Evolutionary conservation across 1,140 invertebrate species (phyloP).

Genomic region (Drosophila insularis): DNA sequence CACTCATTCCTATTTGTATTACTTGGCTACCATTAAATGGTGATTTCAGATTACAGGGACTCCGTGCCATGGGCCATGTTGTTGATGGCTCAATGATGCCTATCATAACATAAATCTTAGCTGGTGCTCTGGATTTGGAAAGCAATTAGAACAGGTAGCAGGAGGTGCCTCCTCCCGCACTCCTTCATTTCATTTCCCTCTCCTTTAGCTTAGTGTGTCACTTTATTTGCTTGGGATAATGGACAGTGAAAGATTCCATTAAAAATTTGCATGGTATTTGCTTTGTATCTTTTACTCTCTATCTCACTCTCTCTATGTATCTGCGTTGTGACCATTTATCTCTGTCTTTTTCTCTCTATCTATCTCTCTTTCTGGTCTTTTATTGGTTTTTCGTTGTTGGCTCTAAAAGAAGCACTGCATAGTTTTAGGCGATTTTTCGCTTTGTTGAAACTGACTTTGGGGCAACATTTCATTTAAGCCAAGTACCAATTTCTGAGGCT

Average conservation of each 20-base stretch:
- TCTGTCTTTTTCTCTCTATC: background rate
- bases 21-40: constrained; percentile 48
- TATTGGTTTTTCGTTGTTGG: background rate
- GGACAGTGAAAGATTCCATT: constrained; percentile 54
- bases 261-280: constrained; percentile 59
- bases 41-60: constrained; percentile 67
- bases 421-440: constrained; percentile 16
- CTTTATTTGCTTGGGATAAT: constrained; percentile 68
- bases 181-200: background rate
- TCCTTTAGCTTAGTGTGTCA: constrained; percentile 50
- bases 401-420: constrained; percentile 1
- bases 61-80: constrained; percentile 35
- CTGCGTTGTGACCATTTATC: background rate
- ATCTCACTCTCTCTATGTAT: background rate
- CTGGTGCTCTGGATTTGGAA: constrained; percentile 61
- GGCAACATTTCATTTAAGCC: constrained; percentile 8
- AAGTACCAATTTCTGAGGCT: constrained; percentile 7
- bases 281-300: background rate
- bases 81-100: constrained; percentile 68
- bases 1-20: constrained; percentile 6
- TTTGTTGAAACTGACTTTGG: constrained; percentile 8
- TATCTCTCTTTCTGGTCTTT: background rate
- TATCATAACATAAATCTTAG: constrained; percentile 76
- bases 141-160: constrained; percentile 63
- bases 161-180: constrained; percentile 5